Conservation (phyloP, 2,797 vertebrate genomes). For the Sciurus carolinensis region DNA sequence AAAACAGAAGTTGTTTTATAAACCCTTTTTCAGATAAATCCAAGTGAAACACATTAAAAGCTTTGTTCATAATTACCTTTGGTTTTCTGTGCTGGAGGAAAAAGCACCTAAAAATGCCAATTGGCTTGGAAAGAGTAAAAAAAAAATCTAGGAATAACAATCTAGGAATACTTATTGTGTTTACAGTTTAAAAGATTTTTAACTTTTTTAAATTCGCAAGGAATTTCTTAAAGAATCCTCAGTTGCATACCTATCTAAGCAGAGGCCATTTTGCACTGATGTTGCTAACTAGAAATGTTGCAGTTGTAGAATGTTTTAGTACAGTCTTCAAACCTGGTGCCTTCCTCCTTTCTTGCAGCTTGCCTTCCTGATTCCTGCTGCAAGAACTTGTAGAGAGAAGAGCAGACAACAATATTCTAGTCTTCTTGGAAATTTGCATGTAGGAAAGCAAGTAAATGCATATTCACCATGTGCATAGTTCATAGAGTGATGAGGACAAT, state of each 20-base stretch:
- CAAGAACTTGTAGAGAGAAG: conserved; percentile 67
- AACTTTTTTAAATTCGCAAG: conserved; percentile 10
- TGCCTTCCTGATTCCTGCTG: background rate
- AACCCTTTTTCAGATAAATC: conserved; percentile 34
- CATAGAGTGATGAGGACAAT: conserved; percentile 81
- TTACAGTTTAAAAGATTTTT: background rate
- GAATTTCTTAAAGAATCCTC: background rate
- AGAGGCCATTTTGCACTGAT: conserved; percentile 56
- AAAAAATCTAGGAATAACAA: background rate
- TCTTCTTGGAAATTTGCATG: conserved; percentile 75
- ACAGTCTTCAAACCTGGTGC: background rate
- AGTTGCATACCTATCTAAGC: background rate
- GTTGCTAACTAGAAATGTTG: background rate
- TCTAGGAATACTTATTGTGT: background rate
- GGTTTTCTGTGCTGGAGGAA: background rate
- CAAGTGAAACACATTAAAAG: background rate
- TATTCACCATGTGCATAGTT: conserved; percentile 76
- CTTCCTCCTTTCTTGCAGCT: conserved; percentile 36
- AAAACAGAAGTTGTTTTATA: background rate
- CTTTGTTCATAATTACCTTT: conserved; percentile 45
- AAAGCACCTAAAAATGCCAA: background rate
- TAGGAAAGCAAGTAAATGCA: conserved; percentile 80
- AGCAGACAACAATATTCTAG: conserved; percentile 43
- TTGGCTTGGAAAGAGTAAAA: background rate
- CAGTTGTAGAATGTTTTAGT: conserved; percentile 21